Base-by-base conservation (phyloP, 2,113 vertebrate genomes). In the Ammodytes dubius region DNA sequence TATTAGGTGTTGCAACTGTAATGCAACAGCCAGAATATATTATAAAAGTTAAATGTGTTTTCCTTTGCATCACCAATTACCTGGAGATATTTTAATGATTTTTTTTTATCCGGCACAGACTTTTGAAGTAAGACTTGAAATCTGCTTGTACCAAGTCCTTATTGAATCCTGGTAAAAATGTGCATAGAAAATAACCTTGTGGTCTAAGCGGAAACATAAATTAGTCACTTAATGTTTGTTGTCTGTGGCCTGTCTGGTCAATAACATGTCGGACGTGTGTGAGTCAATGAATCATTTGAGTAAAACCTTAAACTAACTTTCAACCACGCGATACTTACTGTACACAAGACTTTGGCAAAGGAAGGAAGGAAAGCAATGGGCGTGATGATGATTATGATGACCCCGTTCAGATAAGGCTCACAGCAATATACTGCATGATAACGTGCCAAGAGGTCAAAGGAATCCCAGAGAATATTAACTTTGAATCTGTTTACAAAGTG, bases 141-240 rank as follows among this genome's bases (percentile, higher is more conserved):
- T 66, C 27, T 76, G 45, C 37, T 68, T 50, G 54, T 19, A 42
- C 49, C 15, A 64, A 40, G 67, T 37, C 47, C 2, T 61, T 19
- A 56, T 49, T 71, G 35, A 71, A 65, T 57, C 42, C 35, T 42
- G 57, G 17, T 10, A 54, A 27, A 70, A 70, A 63, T 63, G n/a
- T 0, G 5, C 58, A 27, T 10, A 11, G 14, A 47, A 8, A 11
- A 4, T 58, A 7, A 4, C 66, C 19, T 10, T n/a, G 7, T 43
- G 46, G 37, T 69, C 27, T 10, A 59, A 49, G 42, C 2, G 52
- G 12, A 39, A 12, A 13, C 11, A 43, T 52, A 8, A 59, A 27
- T 42, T 42, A 27, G 8, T 67, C 27, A 40, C 14, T 65, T 74
- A 6, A 47, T 19, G 15, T 5, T 27, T 15, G 27, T 39, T 15